Percentiles rank a stretch among this genome's conserved stretches.
Evolutionary conservation across 2,113 vertebrate genomes (phyloP).

Genomic region (Lophura nycthemera): DNA sequence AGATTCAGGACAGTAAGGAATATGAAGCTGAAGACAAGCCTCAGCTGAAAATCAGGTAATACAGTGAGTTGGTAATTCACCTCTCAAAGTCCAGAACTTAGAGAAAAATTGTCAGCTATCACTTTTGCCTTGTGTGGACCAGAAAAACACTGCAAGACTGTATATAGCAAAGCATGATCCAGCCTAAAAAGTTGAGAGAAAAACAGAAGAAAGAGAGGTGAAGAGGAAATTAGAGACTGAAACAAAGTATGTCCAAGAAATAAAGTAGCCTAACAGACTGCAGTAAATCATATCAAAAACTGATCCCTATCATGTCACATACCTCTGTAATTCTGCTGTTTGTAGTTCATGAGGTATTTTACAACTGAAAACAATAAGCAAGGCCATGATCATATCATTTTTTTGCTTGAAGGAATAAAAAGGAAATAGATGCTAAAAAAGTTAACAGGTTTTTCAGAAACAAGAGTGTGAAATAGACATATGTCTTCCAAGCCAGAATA

Average conservation of each 20-base stretch:
- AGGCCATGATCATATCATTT: fast-evolving
- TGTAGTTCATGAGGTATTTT: background rate
- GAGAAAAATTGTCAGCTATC: background rate
- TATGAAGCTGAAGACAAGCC: background rate
- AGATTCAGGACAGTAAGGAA: background rate
- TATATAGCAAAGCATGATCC: background rate
- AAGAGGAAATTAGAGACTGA: background rate
- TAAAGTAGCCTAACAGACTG: background rate
- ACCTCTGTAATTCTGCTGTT: background rate
- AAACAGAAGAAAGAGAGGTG: background rate
- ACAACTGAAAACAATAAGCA: background rate
- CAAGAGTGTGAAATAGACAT: fast-evolving
- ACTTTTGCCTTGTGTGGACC: background rate
- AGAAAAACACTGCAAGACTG: background rate
- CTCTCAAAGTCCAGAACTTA: background rate
- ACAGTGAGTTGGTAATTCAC: background rate
- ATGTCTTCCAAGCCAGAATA: background rate
- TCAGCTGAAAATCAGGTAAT: background rate
- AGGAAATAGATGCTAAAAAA: too few relatives aligned
- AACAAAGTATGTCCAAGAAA: background rate
- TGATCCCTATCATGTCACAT: background rate
- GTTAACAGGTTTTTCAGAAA: background rate
- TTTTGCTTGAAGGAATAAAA: background rate
- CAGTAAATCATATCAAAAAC: background rate
- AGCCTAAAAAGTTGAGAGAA: background rate